These are phyloP conservation scores for Ladona fulva DNA, from an alignment of 1,140 invertebrate species.

Conservation along the genomic window DNA sequence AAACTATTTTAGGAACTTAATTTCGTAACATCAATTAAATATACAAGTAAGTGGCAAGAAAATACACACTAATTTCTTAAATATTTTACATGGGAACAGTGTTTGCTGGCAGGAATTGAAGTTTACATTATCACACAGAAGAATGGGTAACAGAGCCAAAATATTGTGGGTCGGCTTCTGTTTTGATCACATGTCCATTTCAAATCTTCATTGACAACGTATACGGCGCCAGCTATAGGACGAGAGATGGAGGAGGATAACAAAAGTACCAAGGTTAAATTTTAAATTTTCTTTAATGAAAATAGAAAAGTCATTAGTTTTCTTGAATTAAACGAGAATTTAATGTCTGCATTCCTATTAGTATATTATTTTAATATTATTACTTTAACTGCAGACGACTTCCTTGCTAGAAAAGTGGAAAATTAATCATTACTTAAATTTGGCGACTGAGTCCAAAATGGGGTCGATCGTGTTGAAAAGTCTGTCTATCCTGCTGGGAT, in stretches of 20 bases:
- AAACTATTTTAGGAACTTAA: too few species aligned
- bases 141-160: too few species aligned
- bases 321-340: background rate
- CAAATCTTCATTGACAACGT: background rate
- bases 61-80: too few species aligned
- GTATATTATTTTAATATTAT: background rate
- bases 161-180: too few species aligned
- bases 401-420: background rate
- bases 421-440: background rate
- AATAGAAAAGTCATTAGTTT: background rate
- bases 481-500: slow-evolving; percentile 79
- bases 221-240: background rate
- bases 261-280: background rate
- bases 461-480: slow-evolving; percentile 78
- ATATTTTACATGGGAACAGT: too few species aligned
- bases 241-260: background rate
- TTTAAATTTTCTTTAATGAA: background rate
- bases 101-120: too few species aligned
- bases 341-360: background rate
- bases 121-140: too few species aligned
- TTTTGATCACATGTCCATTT: background rate
- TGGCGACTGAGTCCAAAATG: slow-evolving; percentile 31
- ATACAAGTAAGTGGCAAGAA: too few species aligned
- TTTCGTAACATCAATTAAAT: too few species aligned
- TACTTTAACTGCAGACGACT: background rate